Base-by-base conservation (phyloP, 2,797 vertebrate species). In the Oreochromis grahami region DNA sequence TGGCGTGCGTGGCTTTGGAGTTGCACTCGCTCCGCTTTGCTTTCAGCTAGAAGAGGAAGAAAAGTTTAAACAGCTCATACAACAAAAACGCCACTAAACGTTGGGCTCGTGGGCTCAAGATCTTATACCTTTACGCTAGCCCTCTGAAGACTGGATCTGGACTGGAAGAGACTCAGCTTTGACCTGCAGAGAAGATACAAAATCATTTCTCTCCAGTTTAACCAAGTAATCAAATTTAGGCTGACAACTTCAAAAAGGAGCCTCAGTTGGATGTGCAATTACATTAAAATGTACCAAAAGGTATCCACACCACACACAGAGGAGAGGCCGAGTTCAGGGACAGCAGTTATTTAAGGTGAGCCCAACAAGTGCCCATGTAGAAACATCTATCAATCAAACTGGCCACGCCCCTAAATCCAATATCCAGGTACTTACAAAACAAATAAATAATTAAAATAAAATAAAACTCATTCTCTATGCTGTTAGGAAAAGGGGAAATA, bases 101-200 rank as follows among this genome's bases (percentile, higher is more conserved):
- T 11, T 4, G 1, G 82, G 41, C 41, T 13, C 6, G 1, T 55
- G 74, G 77, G 29, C 15, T 36, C 3, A 50, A 6, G 34, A 68
- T 14, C 8, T 76, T 95, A 92, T 90, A 99, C 98, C 97, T 99
- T 99, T 11, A 99, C 97, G 5, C 97, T 99, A 7, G 98, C 98
- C 91, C 99, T 98, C 96, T 99, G 98, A 92, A 99, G 98, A 96
- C 98, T 99, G 95, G 98, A 98, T 90, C 97, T 97, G 78, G 98
- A 99, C 94, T 99, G 98, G 91, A 99, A 99, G 91, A 99, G 97
- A 93, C 98, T 99, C 89, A 99, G 96, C 95, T 98, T 99, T 88
- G 98, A 99, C 96, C 98, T 99, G 86, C 6, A 76, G 3, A 84
- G 32, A 15, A 17, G 14, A 74, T 1, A 78, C 7, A 70, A n/a